Evolutionary conservation across 2,113 vertebrate genomes (phyloP).

Genomic region (Camelus bactrianus): DNA sequence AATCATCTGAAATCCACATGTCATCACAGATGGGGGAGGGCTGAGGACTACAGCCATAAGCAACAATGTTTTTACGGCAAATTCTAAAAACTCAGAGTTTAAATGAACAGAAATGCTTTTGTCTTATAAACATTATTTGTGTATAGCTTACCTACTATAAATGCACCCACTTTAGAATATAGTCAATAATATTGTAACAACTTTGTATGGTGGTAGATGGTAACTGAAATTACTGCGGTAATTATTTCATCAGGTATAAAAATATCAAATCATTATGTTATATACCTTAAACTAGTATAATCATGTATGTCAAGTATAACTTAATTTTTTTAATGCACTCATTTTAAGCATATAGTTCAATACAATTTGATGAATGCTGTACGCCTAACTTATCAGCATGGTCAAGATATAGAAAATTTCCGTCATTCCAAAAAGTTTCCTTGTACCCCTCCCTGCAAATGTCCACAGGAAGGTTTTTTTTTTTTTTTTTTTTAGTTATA

Average conservation of each 20-base stretch:
- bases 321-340: not conserved
- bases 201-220: not conserved
- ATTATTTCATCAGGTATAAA: not conserved
- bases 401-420: not conserved
- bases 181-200: not conserved
- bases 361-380: not conserved
- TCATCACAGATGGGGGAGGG: not conserved
- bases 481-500: not conserved
- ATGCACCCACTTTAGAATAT: not conserved
- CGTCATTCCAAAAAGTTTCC: not conserved
- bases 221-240: not conserved
- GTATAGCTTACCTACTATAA: not conserved
- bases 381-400: not conserved
- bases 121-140: not conserved
- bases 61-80: not conserved
- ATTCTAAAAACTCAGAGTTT: not conserved
- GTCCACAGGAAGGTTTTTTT: not conserved
- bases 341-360: not conserved
- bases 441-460: not conserved
- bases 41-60: not conserved
- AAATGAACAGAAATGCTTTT: constrained; percentile 39
- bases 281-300: not conserved
- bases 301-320: not conserved
- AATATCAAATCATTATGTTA: not conserved
- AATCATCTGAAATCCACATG: not conserved